Evolutionary conservation across 35 echinoderm and acorn worm genomes (phyloP).

Genomic region (Eucidaris tribuloides): DNA sequence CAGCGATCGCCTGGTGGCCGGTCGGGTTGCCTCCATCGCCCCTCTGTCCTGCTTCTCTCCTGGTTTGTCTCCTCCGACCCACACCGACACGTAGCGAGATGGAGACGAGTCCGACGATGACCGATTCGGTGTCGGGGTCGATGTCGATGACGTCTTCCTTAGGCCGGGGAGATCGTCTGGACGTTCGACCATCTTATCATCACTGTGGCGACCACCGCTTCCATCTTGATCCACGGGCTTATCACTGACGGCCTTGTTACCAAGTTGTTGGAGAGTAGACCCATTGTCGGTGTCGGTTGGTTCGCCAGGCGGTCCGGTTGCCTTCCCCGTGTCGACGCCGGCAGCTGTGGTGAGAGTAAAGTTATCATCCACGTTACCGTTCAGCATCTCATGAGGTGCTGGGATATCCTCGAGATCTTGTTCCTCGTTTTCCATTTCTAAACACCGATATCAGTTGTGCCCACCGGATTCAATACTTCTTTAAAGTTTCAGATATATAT

Average conservation of each 20-base stretch:
- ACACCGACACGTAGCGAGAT: background rate
- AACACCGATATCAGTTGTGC: background rate
- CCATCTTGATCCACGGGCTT: too few species aligned
- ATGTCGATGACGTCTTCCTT: background rate
- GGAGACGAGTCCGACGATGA: background rate
- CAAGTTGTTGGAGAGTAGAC: background rate
- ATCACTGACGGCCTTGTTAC: background rate
- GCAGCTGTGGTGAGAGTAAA: too few species aligned
- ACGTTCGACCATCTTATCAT: too few species aligned
- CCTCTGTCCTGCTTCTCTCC: too few species aligned
- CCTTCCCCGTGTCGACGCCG: background rate
- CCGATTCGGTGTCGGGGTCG: background rate
- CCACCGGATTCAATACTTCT: background rate
- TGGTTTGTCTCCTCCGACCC: background rate
- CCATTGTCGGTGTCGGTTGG: background rate
- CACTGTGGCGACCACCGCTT: background rate
- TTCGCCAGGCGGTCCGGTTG: background rate
- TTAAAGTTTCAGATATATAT: background rate
- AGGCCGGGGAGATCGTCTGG: background rate
- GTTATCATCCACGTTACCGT: background rate
- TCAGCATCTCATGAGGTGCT: conserved; percentile 22
- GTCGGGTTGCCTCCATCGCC: background rate
- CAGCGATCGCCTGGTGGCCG: background rate
- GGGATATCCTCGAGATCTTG: background rate
- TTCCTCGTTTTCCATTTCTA: background rate